phyloP scores from a whole-genome alignment of 2,797 vertebrate species.

The Chromis chromis region DNA sequence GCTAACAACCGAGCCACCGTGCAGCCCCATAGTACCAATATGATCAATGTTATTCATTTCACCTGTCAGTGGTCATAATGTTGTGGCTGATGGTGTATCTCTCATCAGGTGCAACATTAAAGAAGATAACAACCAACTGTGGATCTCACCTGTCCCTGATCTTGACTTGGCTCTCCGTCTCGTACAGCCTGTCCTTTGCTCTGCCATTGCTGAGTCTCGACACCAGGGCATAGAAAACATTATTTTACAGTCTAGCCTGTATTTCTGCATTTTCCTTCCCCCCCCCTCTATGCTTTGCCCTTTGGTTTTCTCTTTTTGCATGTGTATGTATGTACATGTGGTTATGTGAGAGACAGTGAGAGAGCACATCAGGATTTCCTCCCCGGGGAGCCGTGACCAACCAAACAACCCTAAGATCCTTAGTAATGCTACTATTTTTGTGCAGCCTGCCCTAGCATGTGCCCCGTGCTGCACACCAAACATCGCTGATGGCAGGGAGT shows the following conservation, averaged over 20 bases:
- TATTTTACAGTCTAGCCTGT: neutral
- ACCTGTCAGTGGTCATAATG: too few species aligned
- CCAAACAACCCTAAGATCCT: conserved; percentile 51
- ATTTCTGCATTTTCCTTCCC: conserved; percentile 5
- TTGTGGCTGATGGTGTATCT: neutral
- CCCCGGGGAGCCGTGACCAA: conserved; percentile 57
- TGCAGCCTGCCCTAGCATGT: conserved; percentile 48
- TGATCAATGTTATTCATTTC: too few species aligned
- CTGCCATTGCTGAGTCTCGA: conserved; percentile 10
- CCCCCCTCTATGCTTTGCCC: conserved; percentile 1
- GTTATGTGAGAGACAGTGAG: conserved; percentile 26
- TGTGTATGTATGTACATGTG: conserved; percentile 17
- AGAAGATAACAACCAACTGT: neutral
- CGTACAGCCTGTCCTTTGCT: neutral
- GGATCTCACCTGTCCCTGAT: neutral
- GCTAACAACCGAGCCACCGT: too few species aligned
- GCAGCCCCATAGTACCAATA: too few species aligned
- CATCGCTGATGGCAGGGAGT: conserved; percentile 58
- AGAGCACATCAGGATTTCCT: conserved; percentile 42
- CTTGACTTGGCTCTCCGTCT: conserved; percentile 16
- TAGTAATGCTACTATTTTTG: conserved; percentile 64
- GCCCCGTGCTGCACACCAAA: conserved; percentile 57
- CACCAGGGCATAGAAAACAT: conserved; percentile 16
- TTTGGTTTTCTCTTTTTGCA: conserved; percentile 25
- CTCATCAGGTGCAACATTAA: neutral